phyloP scores from a whole-genome alignment of 2,113 vertebrate genomes.

The Ancistrus triradiatus region DNA sequence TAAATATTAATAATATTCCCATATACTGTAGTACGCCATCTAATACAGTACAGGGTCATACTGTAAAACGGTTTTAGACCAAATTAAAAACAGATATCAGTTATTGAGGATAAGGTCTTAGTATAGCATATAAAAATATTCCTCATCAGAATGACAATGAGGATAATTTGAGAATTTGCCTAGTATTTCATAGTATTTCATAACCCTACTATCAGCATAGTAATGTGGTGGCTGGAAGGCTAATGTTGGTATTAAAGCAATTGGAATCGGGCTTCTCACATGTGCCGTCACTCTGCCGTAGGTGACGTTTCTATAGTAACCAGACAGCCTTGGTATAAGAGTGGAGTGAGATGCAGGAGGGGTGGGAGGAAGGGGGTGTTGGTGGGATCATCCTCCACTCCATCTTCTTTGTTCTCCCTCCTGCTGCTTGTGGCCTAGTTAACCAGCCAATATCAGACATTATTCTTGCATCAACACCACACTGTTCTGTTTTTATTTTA shows the following conservation, averaged over 20 bases:
- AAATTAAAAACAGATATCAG: no score
- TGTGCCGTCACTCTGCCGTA: slow-evolving; percentile 25
- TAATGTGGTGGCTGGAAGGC: no score
- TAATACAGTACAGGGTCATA: no score
- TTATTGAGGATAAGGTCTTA: no score
- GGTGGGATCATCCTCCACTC: slow-evolving; percentile 34
- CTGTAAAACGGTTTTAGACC: no score
- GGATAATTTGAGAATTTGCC: no score
- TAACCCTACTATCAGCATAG: no score
- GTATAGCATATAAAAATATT: no score
- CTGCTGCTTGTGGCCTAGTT: slow-evolving; percentile 43
- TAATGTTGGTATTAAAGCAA: slow-evolving; percentile 15
- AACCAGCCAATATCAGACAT: slow-evolving; percentile 20
- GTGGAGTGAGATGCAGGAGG: slow-evolving; percentile 33
- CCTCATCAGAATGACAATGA: no score
- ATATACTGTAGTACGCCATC: no score
- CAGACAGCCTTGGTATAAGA: slow-evolving; percentile 48
- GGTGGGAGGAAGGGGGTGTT: slow-evolving; percentile 10
- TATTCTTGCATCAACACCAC: neutral
- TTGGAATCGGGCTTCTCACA: slow-evolving; percentile 29
- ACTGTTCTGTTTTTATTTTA: neutral
- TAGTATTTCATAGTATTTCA: no score
- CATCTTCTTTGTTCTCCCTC: slow-evolving; percentile 52
- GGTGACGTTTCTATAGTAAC: slow-evolving; percentile 52
- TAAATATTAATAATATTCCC: no score